Evolutionary conservation across 2,113 vertebrate species (phyloP).

Genomic region (Leuciscus idus): DNA sequence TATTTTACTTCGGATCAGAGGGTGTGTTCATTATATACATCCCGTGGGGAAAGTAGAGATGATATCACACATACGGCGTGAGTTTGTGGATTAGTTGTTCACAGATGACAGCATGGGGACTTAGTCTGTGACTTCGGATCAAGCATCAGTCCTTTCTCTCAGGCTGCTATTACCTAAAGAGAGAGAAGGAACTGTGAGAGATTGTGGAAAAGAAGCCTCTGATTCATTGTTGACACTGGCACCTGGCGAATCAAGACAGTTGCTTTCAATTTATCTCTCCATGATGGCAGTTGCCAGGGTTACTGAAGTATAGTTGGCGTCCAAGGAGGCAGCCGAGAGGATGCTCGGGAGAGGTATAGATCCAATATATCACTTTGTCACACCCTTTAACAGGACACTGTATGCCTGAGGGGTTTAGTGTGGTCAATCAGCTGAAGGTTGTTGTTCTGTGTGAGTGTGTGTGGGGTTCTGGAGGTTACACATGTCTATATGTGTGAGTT

Average conservation of each 20-base stretch:
- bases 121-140: slow-evolving; percentile 28
- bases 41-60: not conserved
- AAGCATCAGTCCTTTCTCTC: slow-evolving; percentile 25
- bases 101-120: not conserved
- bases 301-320: slow-evolving; percentile 24
- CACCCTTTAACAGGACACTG: not conserved
- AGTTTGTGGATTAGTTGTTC: slow-evolving; percentile 13
- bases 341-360: slow-evolving; percentile 28
- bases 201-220: slow-evolving; percentile 15
- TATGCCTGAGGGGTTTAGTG: slow-evolving; percentile 12
- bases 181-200: not conserved
- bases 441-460: not conserved
- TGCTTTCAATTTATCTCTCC: slow-evolving; percentile 33
- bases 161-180: slow-evolving; percentile 36
- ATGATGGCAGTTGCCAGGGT: slow-evolving; percentile 39
- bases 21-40: not conserved
- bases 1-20: not conserved
- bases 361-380: slow-evolving; percentile 16
- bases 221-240: slow-evolving; percentile 47
- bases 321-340: not conserved
- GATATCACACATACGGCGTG: not conserved
- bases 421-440: slow-evolving; percentile 1
- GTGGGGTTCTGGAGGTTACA: not conserved
- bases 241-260: slow-evolving; percentile 36
- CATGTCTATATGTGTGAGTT: not conserved